Evolutionary conservation across 1,140 invertebrate species (phyloP), one percentile per base, ranked within the genome.

Genomic region (Nebria ingens): DNA sequence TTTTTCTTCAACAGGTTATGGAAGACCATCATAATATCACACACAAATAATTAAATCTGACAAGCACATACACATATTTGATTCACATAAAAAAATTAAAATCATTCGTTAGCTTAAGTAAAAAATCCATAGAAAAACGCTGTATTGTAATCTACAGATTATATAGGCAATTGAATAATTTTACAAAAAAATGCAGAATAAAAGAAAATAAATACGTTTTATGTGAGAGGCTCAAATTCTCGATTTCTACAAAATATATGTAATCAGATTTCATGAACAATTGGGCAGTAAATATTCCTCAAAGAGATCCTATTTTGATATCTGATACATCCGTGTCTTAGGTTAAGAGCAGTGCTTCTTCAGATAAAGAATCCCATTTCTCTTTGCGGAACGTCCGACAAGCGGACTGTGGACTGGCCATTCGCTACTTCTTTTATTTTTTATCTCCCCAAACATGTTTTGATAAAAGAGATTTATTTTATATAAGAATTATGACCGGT

Each of bases 181-280:
- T 17, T 17, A 11, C 40, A 45, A 45, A 45, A 34, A 45, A 45
- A 45, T 45, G n/a, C 40, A 45, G 25, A 45, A 45, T 45, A 45
- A 45, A 45, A 45, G 40, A 45, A 45, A 45, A 45, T 45, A 45
- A 45, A 45, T 45, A 45, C 40, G 15, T 9, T 45, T 17, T 17
- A 9, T 34, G 9, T 9, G 15, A 9, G 17, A 45, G 17, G 9
- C 40, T 45, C 40, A 45, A 17, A 3, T 11, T 45, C 40, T 45
- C 40, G 15, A 45, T 12, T 45, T 45, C 40, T 11, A 45, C 40
- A 45, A 45, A 45, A 45, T 11, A 45, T 17, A 45, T 45, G 6
- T 45, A 45, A 45, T 45, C 40, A 45, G 40, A 45, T 45, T 45
- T 45, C 40, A 45, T 45, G 40, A 45, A 45, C 40, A 45, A 45